Conservation (phyloP, 2,888 invertebrate genomes). For the Oscheius onirici region DNA sequence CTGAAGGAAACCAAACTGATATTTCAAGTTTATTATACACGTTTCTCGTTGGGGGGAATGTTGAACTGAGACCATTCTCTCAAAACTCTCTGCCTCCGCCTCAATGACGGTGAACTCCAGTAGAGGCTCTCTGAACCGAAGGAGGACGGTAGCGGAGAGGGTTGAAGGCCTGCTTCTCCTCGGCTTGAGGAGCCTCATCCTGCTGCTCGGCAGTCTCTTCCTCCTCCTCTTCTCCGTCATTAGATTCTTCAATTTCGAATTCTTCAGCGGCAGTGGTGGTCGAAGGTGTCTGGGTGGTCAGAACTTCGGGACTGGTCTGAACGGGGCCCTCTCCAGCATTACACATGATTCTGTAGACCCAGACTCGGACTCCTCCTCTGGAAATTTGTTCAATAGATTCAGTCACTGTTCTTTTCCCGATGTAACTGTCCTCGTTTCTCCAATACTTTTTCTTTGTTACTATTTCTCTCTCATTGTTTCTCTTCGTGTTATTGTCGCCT, state of each 20-base stretch:
- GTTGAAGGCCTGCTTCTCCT: constrained; percentile 56
- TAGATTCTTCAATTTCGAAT: constrained; percentile 38
- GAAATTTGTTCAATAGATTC: too few species aligned
- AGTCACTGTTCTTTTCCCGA: too few species aligned
- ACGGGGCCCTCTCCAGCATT: constrained; percentile 46
- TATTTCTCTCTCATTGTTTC: too few species aligned
- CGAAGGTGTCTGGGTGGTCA: constrained; percentile 8
- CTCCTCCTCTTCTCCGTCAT: constrained; percentile 32
- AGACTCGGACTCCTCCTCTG: constrained; percentile 69
- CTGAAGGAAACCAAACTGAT: too few species aligned
- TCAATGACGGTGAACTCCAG: constrained; percentile 39
- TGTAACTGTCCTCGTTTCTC: neutral
- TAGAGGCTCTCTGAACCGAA: constrained; percentile 41
- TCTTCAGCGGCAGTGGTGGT: constrained; percentile 33
- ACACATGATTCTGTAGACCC: constrained; percentile 66
- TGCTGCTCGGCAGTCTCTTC: constrained; percentile 35
- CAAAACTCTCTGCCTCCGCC: constrained; percentile 27
- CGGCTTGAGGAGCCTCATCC: constrained; percentile 35
- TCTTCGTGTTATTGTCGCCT: too few species aligned
- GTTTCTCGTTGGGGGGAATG: constrained; percentile 6
- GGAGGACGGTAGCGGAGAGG: constrained; percentile 67
- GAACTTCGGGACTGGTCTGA: neutral
- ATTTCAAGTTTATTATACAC: too few species aligned
- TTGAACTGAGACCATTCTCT: neutral
- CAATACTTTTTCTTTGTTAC: neutral